Conservation (phyloP, 2,113 vertebrate species). For the Neotragus pygmaeus region DNA sequence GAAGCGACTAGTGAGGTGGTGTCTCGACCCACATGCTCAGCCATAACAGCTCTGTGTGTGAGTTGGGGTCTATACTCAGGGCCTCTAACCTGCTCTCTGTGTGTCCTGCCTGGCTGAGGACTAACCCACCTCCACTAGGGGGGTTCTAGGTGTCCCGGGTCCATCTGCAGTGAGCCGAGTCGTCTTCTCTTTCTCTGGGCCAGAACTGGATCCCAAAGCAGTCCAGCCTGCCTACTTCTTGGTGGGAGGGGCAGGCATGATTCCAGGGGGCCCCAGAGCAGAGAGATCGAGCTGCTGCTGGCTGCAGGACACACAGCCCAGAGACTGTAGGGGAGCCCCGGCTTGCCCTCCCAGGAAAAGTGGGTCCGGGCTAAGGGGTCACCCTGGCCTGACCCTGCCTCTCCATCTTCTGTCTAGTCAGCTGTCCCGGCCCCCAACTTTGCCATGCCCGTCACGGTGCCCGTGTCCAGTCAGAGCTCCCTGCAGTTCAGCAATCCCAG, state of each 20-base stretch:
- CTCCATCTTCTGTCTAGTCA: conserved; percentile 85
- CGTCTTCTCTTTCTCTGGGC: neutral
- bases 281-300: neutral
- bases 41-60: conserved; percentile 35
- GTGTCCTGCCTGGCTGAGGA: conserved; percentile 74
- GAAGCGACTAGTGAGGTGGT: neutral
- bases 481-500: conserved; percentile 95
- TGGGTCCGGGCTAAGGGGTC: neutral
- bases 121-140: conserved; percentile 65
- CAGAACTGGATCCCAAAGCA: neutral
- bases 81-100: conserved; percentile 75
- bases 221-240: neutral
- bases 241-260: neutral
- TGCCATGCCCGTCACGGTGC: conserved; percentile 97
- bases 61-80: neutral
- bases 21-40: neutral
- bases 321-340: neutral
- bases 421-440: conserved; percentile 93
- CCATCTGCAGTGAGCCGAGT: neutral
- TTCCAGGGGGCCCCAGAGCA: neutral
- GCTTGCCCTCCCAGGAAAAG: neutral
- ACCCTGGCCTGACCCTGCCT: neutral
- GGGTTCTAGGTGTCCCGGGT: conserved; percentile 13
- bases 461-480: conserved; percentile 92
- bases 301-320: neutral